These are phyloP conservation scores for Limnephilus lunatus DNA, from an alignment of 2,888 invertebrate species.

Conservation along the genomic window DNA sequence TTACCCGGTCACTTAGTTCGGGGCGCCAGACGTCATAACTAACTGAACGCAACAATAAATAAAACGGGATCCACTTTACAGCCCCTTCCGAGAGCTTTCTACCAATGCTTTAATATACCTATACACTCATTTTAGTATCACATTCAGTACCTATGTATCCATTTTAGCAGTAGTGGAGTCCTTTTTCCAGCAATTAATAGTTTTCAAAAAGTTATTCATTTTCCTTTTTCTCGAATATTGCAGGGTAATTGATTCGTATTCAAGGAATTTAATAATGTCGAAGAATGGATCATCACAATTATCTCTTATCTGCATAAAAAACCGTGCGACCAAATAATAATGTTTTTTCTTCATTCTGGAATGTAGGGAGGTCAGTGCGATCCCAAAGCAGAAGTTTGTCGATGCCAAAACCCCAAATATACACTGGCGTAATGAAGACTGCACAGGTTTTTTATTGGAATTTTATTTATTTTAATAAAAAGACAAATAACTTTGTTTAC, in stretches of 20 bases:
- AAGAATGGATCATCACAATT: no score
- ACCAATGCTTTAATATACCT: not conserved
- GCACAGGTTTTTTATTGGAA: no score
- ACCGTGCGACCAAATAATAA: no score
- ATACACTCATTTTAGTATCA: not conserved
- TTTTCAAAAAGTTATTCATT: not conserved
- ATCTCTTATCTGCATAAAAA: no score
- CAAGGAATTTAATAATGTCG: not conserved
- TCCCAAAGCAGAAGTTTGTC: no score
- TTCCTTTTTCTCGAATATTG: not conserved
- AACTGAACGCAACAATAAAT: constrained; percentile 52
- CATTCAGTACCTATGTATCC: not conserved
- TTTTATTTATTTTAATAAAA: no score
- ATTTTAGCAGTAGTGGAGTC: not conserved
- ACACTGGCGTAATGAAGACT: no score
- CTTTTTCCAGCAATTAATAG: not conserved
- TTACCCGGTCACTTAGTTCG: constrained; percentile 59
- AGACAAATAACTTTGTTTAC: no score
- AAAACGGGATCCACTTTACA: constrained; percentile 50
- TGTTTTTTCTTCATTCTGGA: no score
- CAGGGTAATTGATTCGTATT: not conserved
- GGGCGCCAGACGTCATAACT: constrained; percentile 46
- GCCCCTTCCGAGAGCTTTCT: constrained; percentile 29
- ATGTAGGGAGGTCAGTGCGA: no score
- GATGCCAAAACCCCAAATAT: no score